These are phyloP conservation scores for Dasypus novemcinctus DNA, from an alignment of 2,113 vertebrate genomes.

Conservation along the genomic window DNA sequence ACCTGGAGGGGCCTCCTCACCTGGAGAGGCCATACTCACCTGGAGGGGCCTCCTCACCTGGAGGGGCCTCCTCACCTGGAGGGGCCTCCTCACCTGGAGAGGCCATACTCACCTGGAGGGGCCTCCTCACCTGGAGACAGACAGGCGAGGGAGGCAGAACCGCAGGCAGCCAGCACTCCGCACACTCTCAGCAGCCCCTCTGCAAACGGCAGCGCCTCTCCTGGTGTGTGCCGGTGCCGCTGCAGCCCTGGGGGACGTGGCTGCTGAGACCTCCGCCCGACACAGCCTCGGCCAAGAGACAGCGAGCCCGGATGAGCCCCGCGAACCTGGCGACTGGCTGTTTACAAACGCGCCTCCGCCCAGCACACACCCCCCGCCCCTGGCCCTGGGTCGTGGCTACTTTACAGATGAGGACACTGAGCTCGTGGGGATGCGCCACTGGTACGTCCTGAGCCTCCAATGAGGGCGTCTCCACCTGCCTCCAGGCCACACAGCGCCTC, in stretches of 20 bases:
- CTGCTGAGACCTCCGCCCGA: not conserved
- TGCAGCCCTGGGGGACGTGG: not conserved
- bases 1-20: too few relatives aligned
- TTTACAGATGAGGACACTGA: not conserved
- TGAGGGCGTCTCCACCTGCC: not conserved
- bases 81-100: too few relatives aligned
- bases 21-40: too few relatives aligned
- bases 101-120: too few relatives aligned
- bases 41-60: too few relatives aligned
- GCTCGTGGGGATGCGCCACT: rapidly evolving
- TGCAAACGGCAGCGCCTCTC: too few relatives aligned
- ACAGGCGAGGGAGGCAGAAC: not conserved
- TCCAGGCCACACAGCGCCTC: rapidly evolving
- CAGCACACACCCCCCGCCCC: not conserved
- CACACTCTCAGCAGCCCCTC: not conserved
- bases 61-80: too few relatives aligned
- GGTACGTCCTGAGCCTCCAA: not conserved
- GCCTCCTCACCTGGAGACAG: too few relatives aligned
- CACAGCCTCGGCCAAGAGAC: not conserved
- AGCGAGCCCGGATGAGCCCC: too few relatives aligned
- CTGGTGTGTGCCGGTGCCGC: rapidly evolving
- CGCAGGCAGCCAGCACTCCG: rapidly evolving
- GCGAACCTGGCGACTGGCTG: rapidly evolving
- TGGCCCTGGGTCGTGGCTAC: rapidly evolving
- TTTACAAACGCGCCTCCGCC: not conserved